Conservation (phyloP, 1,140 invertebrate genomes). For the Dicyema japonicum region DNA sequence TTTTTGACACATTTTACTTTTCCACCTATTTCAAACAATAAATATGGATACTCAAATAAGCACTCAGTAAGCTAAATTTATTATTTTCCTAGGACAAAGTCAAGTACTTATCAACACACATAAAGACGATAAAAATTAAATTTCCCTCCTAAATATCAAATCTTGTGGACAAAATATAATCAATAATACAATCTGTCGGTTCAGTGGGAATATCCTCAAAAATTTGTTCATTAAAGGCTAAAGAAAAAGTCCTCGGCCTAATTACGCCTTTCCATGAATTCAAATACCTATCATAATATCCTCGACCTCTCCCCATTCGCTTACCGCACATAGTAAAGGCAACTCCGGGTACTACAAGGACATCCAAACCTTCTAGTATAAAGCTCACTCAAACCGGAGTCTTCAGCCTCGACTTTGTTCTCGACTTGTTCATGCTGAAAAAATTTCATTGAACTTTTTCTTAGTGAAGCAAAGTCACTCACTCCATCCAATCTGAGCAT, state of each 20-base stretch:
- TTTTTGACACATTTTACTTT: no score
- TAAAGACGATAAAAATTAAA: no score
- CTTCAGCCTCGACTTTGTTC: neutral
- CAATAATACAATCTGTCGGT: neutral
- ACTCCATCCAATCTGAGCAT: neutral
- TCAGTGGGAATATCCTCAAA: neutral
- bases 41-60: no score
- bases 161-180: neutral
- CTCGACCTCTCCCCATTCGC: constrained; percentile 1
- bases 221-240: neutral
- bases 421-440: neutral
- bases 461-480: neutral
- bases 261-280: neutral
- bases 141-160: neutral
- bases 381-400: neutral
- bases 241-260: neutral
- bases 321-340: constrained; percentile 1
- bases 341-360: neutral
- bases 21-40: no score
- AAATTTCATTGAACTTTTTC: neutral
- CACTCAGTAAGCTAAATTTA: no score
- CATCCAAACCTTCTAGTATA: neutral
- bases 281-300: constrained; percentile 1
- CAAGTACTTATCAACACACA: no score
- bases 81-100: no score